Evolutionary conservation across 2,888 invertebrate genomes (phyloP), one percentile per base, ranked within the genome.

Genomic region (Spisula solida): DNA sequence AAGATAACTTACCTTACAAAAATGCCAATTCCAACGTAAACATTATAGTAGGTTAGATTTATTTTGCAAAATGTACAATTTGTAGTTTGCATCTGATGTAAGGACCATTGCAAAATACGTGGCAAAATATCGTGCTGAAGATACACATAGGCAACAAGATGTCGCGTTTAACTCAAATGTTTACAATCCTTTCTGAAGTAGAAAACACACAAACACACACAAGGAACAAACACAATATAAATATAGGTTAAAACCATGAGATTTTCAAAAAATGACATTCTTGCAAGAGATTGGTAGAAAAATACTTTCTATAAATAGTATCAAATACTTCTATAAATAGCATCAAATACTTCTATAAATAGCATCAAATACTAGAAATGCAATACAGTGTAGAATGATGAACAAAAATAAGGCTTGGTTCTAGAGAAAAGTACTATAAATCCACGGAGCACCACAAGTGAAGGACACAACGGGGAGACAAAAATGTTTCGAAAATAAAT

Each of bases 211-310:
- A 25, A 66, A 66, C n/a, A 25, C 60, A 25, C 25, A 66, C n/a
- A 1, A n/a, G 2, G 25, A 66, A 66, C 25, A 25, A 5, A 51
- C 60, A 66, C 60, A 66, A 6, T n/a, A 25, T 25, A 25, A 66
- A 66, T 66, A 66, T 12, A 66, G 25, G 25, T n/a, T 66, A 66
- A 66, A n/a, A 66, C 60, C 1, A 66, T 66, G 60, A 66, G n/a
- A 66, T 66, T 20, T 66, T 66, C n/a, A 66, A 66, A n/a, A 56
- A 66, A 66, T 66, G 60, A 66, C n/a, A 66, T 66, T 66, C 60
- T 66, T 66, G 60, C 60, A 66, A 66, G 60, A 66, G 25, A 66
- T 66, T n/a, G 20, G 60, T 66, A 66, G 60, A 66, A 66, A 66
- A 66, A 66, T 66, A 66, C 60, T 66, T 66, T 66, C 60, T 66